Percentiles rank a stretch among this genome's conserved stretches.
These are phyloP conservation scores for Lathronympha strigana DNA, from an alignment of 2,888 invertebrate genomes.

Conservation along the genomic window DNA sequence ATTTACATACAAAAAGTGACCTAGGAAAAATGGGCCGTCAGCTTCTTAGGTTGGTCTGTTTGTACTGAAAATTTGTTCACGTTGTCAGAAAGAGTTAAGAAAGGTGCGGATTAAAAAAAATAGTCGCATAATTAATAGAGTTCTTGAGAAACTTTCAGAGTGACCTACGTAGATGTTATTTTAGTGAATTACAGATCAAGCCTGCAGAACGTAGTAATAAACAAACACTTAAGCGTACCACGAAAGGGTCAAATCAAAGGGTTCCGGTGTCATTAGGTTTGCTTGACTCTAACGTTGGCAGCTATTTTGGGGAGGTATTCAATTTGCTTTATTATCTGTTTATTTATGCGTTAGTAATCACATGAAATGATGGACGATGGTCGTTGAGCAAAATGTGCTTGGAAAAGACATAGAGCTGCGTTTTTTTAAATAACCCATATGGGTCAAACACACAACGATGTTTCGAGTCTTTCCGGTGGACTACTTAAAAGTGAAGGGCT, in stretches of 20 bases:
- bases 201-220: constrained; percentile 42
- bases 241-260: constrained; percentile 68
- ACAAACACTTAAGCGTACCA: constrained; percentile 50
- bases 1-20: no score
- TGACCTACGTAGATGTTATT: neutral
- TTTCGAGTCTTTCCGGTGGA: no score
- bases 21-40: no score
- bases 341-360: constrained; percentile 75
- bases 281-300: constrained; percentile 61
- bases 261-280: constrained; percentile 75
- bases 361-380: constrained; percentile 72
- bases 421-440: no score
- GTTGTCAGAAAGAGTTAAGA: no score
- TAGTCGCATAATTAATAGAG: no score
- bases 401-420: constrained; percentile 53
- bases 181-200: constrained; percentile 1
- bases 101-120: no score
- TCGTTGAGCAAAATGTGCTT: constrained; percentile 52
- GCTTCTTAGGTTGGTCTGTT: no score
- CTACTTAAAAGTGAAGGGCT: no score
- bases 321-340: constrained; percentile 83
- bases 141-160: no score
- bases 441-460: no score
- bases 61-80: no score
- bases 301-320: constrained; percentile 74